These are phyloP conservation scores for Pseudomyrmex dendroicus DNA, from an alignment of 1,140 invertebrate species.

Conservation along the genomic window DNA sequence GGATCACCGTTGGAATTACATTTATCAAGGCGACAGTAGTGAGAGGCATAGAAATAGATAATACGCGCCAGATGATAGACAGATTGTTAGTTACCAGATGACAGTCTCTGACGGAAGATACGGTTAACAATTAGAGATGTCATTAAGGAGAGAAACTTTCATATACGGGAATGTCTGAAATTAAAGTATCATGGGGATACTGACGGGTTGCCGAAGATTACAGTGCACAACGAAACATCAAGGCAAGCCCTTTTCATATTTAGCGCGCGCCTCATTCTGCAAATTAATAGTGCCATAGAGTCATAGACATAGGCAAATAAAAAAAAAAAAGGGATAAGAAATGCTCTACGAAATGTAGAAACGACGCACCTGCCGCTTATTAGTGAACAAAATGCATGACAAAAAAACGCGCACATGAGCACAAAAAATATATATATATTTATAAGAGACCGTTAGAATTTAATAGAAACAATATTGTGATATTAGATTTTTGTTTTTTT, in stretches of 20 bases:
- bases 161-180: constrained; percentile 24
- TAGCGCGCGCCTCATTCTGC: constrained; percentile 5
- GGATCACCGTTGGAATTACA: constrained; percentile 41
- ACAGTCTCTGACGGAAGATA: constrained; percentile 43
- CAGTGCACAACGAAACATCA: constrained; percentile 59
- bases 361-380: constrained; percentile 25
- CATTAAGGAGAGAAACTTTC: constrained; percentile 60
- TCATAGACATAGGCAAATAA: constrained; percentile 3
- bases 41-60: constrained; percentile 37
- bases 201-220: constrained; percentile 55
- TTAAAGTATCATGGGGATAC: constrained; percentile 52
- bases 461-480: too few species aligned
- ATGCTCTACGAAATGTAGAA: not conserved
- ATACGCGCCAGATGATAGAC: constrained; percentile 63
- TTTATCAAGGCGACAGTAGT: constrained; percentile 37
- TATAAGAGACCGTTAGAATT: too few species aligned
- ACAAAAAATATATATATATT: not conserved
- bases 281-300: constrained; percentile 31
- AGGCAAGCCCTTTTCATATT: constrained; percentile 39
- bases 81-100: constrained; percentile 66
- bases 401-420: not conserved
- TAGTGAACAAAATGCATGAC: not conserved
- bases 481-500: too few species aligned
- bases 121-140: constrained; percentile 64
- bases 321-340: not conserved